A percentile compares a stretch with the other conserved stretches of the same genome.
phyloP scores from a whole-genome alignment of 1,140 invertebrate species.

The Tribolium madens region DNA sequence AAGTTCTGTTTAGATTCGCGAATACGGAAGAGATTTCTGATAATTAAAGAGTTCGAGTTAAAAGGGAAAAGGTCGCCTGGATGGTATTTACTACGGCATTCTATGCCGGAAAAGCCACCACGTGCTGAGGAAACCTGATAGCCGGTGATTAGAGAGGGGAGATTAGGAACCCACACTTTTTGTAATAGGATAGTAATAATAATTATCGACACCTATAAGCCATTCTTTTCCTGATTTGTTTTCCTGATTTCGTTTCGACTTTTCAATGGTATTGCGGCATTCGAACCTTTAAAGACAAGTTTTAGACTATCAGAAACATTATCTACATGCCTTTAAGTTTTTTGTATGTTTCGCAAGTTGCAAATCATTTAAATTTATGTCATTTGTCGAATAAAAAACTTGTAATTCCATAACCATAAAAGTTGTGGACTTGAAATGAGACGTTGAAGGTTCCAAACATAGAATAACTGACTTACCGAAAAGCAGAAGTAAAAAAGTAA shows the following conservation, averaged over 20 bases:
- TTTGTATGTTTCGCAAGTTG: conserved; percentile 1
- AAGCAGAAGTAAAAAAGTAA: not conserved
- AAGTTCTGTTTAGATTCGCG: not conserved
- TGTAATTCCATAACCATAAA: not conserved
- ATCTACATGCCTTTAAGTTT: not conserved
- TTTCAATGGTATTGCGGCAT: not conserved
- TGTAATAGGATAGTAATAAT: not conserved
- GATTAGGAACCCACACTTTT: conserved; percentile 3
- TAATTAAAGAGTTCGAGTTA: not conserved
- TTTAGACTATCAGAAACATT: not conserved
- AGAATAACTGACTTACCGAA: not conserved
- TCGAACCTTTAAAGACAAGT: not conserved
- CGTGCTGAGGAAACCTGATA: conserved; percentile 9
- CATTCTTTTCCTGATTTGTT: not conserved
- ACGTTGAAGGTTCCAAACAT: conserved; percentile 1
- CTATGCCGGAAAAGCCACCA: not conserved
- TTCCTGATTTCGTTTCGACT: no score
- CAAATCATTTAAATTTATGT: not conserved
- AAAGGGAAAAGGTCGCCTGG: conserved; percentile 7
- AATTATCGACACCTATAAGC: not conserved
- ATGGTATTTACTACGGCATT: conserved; percentile 1
- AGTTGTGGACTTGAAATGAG: not conserved
- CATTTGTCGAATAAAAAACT: not conserved
- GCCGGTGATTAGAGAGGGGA: not conserved
- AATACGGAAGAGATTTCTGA: not conserved